These are phyloP conservation scores for Muraenolepis orangiensis DNA, from an alignment of 2,797 vertebrate species.

Conservation along the genomic window DNA sequence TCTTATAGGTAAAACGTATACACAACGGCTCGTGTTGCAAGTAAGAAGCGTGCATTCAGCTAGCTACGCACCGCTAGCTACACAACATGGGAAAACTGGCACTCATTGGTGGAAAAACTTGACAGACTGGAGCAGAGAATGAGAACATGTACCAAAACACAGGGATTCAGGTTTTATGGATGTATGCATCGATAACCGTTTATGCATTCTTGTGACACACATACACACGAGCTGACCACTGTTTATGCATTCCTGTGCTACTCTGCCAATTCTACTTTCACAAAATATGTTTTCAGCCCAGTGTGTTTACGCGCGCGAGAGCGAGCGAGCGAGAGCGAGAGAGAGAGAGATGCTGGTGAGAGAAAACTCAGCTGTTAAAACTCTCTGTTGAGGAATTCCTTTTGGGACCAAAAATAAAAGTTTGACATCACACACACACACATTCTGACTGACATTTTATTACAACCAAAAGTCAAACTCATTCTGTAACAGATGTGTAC, in stretches of 20 bases:
- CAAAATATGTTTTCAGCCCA: slow-evolving; percentile 30
- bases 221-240: no score
- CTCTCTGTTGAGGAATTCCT: slow-evolving; percentile 22
- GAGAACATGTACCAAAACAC: background rate
- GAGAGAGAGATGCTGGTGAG: background rate
- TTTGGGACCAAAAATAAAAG: slow-evolving; percentile 9
- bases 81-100: background rate
- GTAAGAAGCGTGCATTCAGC: background rate
- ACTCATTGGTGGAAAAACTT: background rate
- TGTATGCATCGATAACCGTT: slow-evolving; percentile 23
- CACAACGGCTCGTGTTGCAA: background rate
- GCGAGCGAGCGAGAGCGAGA: background rate
- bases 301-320: slow-evolving; percentile 35
- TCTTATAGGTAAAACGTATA: background rate
- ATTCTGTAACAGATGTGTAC: background rate
- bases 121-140: background rate
- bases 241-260: slow-evolving; percentile 51
- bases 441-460: background rate
- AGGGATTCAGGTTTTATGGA: background rate
- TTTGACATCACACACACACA: background rate
- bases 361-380: background rate
- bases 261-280: slow-evolving; percentile 27
- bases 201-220: slow-evolving; percentile 52
- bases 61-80: no score
- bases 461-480: background rate